Evolutionary conservation across 2,113 vertebrate species (phyloP), one percentile per base, ranked within the genome.

Genomic region (Neodon shergylaensis): DNA sequence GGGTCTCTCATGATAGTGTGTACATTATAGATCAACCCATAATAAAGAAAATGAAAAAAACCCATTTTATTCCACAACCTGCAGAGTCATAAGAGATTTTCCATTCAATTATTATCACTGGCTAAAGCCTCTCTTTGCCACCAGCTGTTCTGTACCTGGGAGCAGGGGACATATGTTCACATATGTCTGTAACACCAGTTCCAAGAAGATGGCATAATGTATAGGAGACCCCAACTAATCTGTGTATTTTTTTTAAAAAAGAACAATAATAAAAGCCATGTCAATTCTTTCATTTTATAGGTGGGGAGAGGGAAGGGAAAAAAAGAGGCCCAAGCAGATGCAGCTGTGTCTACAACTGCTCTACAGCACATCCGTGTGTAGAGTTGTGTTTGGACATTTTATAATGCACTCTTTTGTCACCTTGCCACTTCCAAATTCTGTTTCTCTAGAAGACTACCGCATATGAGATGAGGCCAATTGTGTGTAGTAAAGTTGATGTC

Each of bases 401-500:
- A 78, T 1, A 70, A 66, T 36, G 0, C 2, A 22, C 2, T 70
- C 70, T 93, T 39, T 52, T 39, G 24, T 28, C 22, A 61, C 72
- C 9, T 96, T 52, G 12, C 0, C 31, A 88, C 85, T 91, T 95
- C 90, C 73, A 90, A 94, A 82, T 81, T 66, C 79, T 44, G 39
- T 88, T 92, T 94, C 68, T 88, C 22, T 63, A 72, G 76, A 79
- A 74, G 0, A 4, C 11, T 7, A 36, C 47, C 6, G 77, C 14
- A 4, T 65, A 22, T 73, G 10, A 88, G 28, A 14, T n/a, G 17
- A 44, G 5, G 13, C 76, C 77, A 94, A 89, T 63, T 66, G 1
- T 76, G 44, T 31, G 13, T 8, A 84, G 21, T 94, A 82, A 93
- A 61, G 77, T 72, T 63, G 86, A 82, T 13, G 16, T 84, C 1